phyloP scores from a whole-genome alignment of 2,888 invertebrate species.

The Drosophila affinis region DNA sequence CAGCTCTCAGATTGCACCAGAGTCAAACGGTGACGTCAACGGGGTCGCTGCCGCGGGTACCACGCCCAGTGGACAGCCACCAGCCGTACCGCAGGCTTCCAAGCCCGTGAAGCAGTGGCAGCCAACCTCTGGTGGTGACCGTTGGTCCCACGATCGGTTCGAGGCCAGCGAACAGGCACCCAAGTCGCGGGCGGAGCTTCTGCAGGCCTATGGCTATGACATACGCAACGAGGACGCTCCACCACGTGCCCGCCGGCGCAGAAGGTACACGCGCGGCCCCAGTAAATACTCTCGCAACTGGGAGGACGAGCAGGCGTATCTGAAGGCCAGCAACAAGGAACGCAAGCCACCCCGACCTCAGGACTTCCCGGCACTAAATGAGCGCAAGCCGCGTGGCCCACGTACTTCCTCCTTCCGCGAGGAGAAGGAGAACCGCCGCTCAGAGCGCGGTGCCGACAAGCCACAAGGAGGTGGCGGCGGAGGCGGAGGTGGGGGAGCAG shows the following conservation, averaged over 20 bases:
- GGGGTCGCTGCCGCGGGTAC: constrained; percentile 65
- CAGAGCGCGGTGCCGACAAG: constrained; percentile 31
- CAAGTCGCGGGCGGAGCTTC: constrained; percentile 72
- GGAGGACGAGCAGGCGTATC: constrained; percentile 96
- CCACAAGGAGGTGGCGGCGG: not conserved
- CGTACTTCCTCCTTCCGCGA: constrained; percentile 72
- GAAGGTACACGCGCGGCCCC: constrained; percentile 95
- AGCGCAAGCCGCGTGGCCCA: constrained; percentile 63
- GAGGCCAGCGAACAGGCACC: constrained; percentile 86
- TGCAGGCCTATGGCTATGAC: constrained; percentile 87
- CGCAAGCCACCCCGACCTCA: constrained; percentile 85
- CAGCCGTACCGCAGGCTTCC: constrained; percentile 81
- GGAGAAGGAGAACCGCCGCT: constrained; percentile 82
- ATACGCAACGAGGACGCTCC: constrained; percentile 96
- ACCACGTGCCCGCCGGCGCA: constrained; percentile 92
- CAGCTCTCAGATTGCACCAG: constrained; percentile 39
- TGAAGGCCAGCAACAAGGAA: constrained; percentile 85
- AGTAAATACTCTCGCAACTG: constrained; percentile 96
- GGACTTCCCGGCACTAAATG: constrained; percentile 85
- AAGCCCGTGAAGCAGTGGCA: constrained; percentile 84
- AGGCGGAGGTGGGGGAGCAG: not conserved
- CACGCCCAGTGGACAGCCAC: constrained; percentile 82
- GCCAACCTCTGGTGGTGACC: constrained; percentile 85
- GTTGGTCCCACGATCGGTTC: constrained; percentile 93
- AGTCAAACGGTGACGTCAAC: constrained; percentile 58